Conservation (phyloP, 1,140 invertebrate genomes). For the Phortica variegata region DNA sequence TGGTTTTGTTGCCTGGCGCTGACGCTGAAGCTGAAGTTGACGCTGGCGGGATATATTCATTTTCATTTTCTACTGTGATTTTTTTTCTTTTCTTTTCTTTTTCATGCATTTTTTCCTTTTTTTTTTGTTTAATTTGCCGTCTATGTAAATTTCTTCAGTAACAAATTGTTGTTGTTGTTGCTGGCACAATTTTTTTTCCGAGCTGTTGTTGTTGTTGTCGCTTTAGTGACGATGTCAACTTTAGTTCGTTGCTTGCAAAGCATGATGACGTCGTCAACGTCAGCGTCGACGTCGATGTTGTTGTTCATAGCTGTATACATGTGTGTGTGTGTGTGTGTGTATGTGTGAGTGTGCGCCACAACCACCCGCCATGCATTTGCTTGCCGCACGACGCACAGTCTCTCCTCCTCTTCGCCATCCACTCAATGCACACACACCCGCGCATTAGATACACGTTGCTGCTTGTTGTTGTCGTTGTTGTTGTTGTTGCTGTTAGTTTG, state of each 20-base stretch:
- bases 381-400: no score
- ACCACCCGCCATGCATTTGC: slow-evolving; percentile 6
- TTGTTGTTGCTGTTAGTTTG: slow-evolving; percentile 9
- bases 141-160: slow-evolving; percentile 31
- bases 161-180: slow-evolving; percentile 22
- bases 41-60: slow-evolving; percentile 41
- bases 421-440: no score
- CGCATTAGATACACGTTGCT: not conserved
- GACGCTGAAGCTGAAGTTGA: no score
- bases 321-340: no score
- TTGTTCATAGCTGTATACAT: no score
- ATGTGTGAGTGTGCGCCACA: no score
- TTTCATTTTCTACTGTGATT: slow-evolving; percentile 46
- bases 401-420: not conserved
- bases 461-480: slow-evolving; percentile 14
- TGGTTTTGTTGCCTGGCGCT: slow-evolving; percentile 2
- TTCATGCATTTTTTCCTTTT: not conserved
- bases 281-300: slow-evolving; percentile 1
- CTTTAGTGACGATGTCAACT: slow-evolving; percentile 20
- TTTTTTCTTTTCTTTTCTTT: slow-evolving; percentile 29
- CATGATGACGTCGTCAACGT: not conserved
- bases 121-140: slow-evolving; percentile 3
- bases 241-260: no score
- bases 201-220: slow-evolving; percentile 20
- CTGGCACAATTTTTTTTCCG: slow-evolving; percentile 24